These are phyloP conservation scores for Sialia sialis DNA, from an alignment of 2,113 vertebrate genomes.

Conservation along the genomic window DNA sequence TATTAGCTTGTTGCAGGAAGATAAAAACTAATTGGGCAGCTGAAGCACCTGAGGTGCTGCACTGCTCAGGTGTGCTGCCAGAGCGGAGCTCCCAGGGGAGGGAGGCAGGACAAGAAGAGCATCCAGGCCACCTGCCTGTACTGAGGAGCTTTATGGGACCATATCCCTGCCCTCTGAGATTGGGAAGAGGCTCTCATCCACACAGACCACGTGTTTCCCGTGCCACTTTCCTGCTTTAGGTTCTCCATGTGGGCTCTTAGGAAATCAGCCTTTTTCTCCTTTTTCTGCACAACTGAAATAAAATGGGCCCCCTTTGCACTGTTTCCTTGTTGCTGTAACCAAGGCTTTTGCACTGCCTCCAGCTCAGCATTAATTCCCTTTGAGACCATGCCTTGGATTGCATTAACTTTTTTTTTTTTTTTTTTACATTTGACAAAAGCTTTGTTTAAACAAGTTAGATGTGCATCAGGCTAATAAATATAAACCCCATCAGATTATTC, in stretches of 20 bases:
- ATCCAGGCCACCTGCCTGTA: fast-evolving
- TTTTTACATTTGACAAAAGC: constrained; percentile 32
- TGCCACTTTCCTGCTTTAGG: neutral
- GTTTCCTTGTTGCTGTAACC: constrained; percentile 3
- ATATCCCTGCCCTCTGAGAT: fast-evolving
- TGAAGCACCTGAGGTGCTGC: neutral
- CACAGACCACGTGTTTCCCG: fast-evolving
- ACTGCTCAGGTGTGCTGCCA: fast-evolving
- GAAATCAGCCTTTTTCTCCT: neutral
- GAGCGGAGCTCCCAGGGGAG: fast-evolving
- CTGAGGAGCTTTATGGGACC: neutral
- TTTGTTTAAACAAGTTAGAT: constrained; percentile 44
- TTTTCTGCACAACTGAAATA: neutral
- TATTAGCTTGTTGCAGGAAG: neutral
- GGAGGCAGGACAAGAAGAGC: fast-evolving
- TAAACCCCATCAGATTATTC: neutral
- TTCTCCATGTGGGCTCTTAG: neutral
- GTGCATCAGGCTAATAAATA: constrained; percentile 46
- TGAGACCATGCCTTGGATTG: constrained; percentile 38
- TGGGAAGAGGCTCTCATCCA: neutral
- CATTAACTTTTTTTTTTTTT: neutral
- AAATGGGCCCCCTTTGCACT: neutral
- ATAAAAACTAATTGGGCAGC: neutral
- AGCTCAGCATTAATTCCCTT: constrained; percentile 43
- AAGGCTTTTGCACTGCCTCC: neutral